Evolutionary conservation across 1,140 invertebrate species (phyloP), one percentile per base, ranked within the genome.

Genomic region (Bombus affinis): DNA sequence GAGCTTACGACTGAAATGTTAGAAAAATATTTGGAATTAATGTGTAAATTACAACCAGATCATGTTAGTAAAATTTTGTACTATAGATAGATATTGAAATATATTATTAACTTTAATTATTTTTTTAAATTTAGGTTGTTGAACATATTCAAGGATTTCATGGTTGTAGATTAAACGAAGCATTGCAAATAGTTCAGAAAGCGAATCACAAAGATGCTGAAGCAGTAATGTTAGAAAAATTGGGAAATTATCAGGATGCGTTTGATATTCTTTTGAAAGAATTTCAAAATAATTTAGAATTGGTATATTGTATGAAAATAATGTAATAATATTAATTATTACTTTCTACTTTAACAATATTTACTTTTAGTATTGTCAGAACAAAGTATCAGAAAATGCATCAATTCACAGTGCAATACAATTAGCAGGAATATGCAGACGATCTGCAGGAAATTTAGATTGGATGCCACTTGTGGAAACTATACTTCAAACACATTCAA

Each of bases 21-120:
- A 32, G 97, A 97, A 91, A 94, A 94, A 83, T 96, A 97, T 91
- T 95, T 98, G 72, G 95, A 96, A 75, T 94, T 98, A 6, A 96
- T 98, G 95, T 98, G 97, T 90, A 94, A 96, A 86, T 94, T 96
- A 92, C 95, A 97, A 74, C 95, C 96, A 3, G 92, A 94, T 44
- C 93, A 28, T 68, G 95, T 94, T 71, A 89, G 87, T 90, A 83
- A 53, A 75, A 85, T 4, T 9, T 70, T 68, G 6, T n/a, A 53
- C 32, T 47, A 3, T 8, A 85, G 6, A 3, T 5, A 37, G 4
- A 22, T 79, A 22, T 28, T 72, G 47, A 39, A 73, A 39, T 42
- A 12, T 72, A 66, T 73, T 76, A 35, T 4, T 37, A 57, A 18
- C 32, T 47, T 47, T 44, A 39, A 25, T 66, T 53, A 86, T 70